Base-by-base conservation (phyloP, 1,140 invertebrate species). In the Drosophila obscura region DNA sequence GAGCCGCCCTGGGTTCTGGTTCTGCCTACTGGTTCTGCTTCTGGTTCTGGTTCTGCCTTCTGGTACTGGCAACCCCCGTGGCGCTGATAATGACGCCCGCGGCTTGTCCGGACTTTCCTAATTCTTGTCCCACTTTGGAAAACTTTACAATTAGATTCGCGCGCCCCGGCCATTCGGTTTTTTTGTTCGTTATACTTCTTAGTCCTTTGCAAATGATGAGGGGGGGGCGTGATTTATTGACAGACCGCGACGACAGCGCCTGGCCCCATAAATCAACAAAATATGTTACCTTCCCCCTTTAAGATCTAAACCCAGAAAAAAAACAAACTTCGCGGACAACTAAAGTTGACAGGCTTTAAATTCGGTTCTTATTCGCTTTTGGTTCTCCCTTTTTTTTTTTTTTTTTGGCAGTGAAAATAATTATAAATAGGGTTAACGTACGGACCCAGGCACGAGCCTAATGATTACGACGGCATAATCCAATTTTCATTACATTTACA, bases 131-230 rank as follows among this genome's bases (percentile, higher is more conserved):
- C 78, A 81, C 61, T 82, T 80, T 78, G 60, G 74, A 75, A 85
- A 80, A 85, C 82, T 82, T 85, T 78, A 85, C 82, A 85, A 88
- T 85, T 85, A 85, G 82, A 88, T 87, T 87, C 78, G 55, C 59
- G 48, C 73, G 60, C 41, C 57, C 49, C 64, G 63, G 63, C 65
- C 58, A 41, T 57, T 44, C 63, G 68, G 48, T 53, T 52, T 60
- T 57, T 80, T 57, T 9, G 39, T 26, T n/a, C 50, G 49, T 45
- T 13, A 44, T 0, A 35, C 9, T 35, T 4, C 31, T 35, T 35
- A 39, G 35, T 39, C 35, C 35, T 39, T 39, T 5, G 1, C 19
- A 19, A 35, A 35, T 9, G 35, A 1, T 53, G 53, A 56, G 53
- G 73, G 63, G 53, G 67, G 8, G 35, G 58, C 68, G 64, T 87